These are phyloP conservation scores for Gari tellinella DNA, from an alignment of 2,888 invertebrate genomes.

Conservation along the genomic window DNA sequence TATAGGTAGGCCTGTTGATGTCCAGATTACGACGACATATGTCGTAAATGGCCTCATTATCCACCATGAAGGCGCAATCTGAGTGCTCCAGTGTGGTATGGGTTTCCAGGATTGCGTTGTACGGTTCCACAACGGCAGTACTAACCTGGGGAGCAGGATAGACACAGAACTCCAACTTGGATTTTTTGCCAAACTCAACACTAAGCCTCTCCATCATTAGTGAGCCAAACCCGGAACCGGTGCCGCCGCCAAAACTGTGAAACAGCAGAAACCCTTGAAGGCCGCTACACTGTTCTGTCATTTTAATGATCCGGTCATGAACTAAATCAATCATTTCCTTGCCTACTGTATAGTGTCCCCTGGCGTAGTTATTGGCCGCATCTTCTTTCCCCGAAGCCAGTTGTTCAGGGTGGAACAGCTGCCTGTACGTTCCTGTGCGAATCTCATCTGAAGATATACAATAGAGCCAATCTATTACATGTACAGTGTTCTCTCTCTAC, in stretches of 20 bases:
- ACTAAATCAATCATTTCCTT: conserved; percentile 29
- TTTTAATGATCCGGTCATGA: conserved; percentile 13
- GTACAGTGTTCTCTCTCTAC: no score
- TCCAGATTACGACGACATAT: no score
- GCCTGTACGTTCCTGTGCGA: conserved; percentile 20
- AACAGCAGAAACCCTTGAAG: conserved; percentile 72
- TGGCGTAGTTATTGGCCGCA: conserved; percentile 39
- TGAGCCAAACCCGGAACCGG: conserved; percentile 26
- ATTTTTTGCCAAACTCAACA: conserved; percentile 36
- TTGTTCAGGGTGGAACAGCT: conserved; percentile 32
- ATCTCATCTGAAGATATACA: conserved; percentile 36
- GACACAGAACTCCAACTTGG: no score
- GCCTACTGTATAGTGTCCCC: conserved; percentile 40
- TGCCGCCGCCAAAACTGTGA: no score
- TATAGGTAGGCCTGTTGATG: conserved; percentile 94
- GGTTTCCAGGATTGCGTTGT: conserved; percentile 39
- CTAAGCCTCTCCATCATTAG: conserved; percentile 34
- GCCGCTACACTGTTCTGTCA: conserved; percentile 81
- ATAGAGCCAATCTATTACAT: no score
- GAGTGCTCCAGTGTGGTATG: conserved; percentile 92
- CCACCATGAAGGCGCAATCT: conserved; percentile 97
- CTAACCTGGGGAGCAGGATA: conserved; percentile 19
- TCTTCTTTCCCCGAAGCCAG: conserved; percentile 35
- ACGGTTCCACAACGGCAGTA: conserved; percentile 29
- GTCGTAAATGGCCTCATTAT: no score